Evolutionary conservation across 2,113 vertebrate genomes (phyloP).

Genomic region (Phocoena phocoena): DNA sequence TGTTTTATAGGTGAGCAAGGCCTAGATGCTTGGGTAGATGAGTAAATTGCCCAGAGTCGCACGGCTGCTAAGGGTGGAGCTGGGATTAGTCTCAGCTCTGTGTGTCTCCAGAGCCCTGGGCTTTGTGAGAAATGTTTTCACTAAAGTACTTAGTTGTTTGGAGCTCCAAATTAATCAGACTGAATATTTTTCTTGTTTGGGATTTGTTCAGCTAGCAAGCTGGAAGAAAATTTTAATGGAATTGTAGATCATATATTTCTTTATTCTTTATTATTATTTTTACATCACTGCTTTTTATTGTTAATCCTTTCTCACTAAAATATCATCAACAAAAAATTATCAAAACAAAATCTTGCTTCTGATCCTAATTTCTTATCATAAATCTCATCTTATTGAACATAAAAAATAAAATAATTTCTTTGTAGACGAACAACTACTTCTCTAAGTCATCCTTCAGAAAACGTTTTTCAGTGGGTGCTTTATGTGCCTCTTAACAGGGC

Average conservation of each 20-base stretch:
- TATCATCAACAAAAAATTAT: conserved; percentile 26
- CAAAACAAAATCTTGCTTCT: conserved; percentile 28
- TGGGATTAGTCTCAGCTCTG: not conserved
- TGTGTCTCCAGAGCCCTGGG: not conserved
- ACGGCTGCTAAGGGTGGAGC: not conserved
- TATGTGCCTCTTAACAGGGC: conserved; percentile 42
- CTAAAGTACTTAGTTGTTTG: not conserved
- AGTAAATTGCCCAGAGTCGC: not conserved
- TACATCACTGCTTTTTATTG: conserved; percentile 51
- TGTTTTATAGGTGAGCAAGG: not conserved
- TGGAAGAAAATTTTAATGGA: conserved; percentile 68
- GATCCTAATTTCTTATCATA: conserved; percentile 45
- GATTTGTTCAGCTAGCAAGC: conserved; percentile 63
- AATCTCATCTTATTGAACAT: conserved; percentile 28
- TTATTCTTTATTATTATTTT: conserved; percentile 53
- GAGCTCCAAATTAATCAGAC: conserved; percentile 53
- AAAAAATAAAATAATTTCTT: conserved; percentile 50
- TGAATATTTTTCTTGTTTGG: conserved; percentile 58
- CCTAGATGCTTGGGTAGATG: not conserved
- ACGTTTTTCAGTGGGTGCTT: not conserved
- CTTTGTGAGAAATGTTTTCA: conserved; percentile 44
- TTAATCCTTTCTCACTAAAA: conserved; percentile 51
- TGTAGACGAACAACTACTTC: conserved; percentile 18
- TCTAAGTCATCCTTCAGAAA: conserved; percentile 37
- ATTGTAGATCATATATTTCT: conserved; percentile 37